These are phyloP conservation scores for Adelosebastes latens DNA, from an alignment of 2,797 vertebrate species.

Conservation along the genomic window DNA sequence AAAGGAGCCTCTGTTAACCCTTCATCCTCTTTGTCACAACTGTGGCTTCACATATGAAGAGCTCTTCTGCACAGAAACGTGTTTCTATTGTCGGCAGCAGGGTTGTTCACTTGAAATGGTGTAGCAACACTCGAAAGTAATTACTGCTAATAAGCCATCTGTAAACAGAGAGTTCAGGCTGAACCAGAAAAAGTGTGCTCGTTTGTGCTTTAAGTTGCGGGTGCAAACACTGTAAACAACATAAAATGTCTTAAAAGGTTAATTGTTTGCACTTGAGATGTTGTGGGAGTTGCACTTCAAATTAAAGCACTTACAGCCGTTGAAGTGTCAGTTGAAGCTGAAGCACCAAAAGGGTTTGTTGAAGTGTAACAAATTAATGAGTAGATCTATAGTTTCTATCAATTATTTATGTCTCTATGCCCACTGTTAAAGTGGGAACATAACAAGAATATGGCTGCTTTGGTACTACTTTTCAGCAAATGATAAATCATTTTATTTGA, in stretches of 20 bases:
- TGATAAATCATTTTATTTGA: background rate
- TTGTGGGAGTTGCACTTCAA: background rate
- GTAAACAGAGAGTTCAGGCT: background rate
- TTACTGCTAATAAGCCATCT: background rate
- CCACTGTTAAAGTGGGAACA: background rate
- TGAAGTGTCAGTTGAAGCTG: background rate
- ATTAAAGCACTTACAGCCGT: background rate
- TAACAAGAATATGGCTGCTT: background rate
- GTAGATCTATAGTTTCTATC: background rate
- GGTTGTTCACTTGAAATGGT: background rate
- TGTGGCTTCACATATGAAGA: background rate
- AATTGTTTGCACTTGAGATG: background rate
- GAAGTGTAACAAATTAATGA: background rate
- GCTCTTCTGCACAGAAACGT: background rate
- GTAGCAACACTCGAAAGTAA: background rate
- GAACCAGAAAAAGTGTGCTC: background rate
- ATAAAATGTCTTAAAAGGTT: background rate
- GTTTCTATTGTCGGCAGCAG: background rate
- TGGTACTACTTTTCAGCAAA: background rate
- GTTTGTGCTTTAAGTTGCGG: no score
- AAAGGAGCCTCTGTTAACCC: constrained; percentile 11
- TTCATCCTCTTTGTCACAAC: background rate
- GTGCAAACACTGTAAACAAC: background rate
- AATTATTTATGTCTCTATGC: background rate
- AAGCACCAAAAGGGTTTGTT: background rate